Conservation (phyloP, 1,140 invertebrate species). For the Pseudoatta argentina region DNA sequence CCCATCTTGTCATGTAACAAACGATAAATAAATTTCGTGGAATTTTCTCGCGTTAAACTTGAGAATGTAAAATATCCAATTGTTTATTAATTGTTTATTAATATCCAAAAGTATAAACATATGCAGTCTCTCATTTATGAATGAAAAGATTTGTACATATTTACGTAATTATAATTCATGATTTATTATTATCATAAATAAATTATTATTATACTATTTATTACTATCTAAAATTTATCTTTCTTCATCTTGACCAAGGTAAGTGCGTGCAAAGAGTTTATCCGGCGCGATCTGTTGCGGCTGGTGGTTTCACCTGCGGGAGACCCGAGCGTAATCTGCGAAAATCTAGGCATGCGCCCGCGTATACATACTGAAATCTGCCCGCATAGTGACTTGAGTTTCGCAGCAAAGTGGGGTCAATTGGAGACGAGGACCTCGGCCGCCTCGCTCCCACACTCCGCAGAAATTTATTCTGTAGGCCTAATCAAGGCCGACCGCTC, state of each 20-base stretch:
- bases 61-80: background rate
- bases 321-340: constrained; percentile 66
- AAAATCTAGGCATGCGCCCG: constrained; percentile 75
- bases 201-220: background rate
- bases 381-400: constrained; percentile 71
- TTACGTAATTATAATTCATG: background rate
- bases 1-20: background rate
- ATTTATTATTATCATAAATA: constrained; percentile 8
- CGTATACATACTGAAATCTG: constrained; percentile 72
- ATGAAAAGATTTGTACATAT: background rate
- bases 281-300: constrained; percentile 5
- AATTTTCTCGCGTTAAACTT: background rate
- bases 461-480: constrained; percentile 77
- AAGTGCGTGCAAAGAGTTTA: constrained; percentile 18
- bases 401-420: constrained; percentile 79
- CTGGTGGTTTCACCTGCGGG: constrained; percentile 61
- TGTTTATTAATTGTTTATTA: background rate
- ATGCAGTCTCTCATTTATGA: background rate
- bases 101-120: background rate
- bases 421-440: constrained; percentile 77
- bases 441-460: constrained; percentile 77
- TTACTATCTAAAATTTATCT: constrained; percentile 15
- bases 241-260: background rate
- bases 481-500: constrained; percentile 76
- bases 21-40: background rate